Evolutionary conservation across 1,140 invertebrate genomes (phyloP), one percentile per base, ranked within the genome.

Genomic region (Eupristina koningsbergeri): DNA sequence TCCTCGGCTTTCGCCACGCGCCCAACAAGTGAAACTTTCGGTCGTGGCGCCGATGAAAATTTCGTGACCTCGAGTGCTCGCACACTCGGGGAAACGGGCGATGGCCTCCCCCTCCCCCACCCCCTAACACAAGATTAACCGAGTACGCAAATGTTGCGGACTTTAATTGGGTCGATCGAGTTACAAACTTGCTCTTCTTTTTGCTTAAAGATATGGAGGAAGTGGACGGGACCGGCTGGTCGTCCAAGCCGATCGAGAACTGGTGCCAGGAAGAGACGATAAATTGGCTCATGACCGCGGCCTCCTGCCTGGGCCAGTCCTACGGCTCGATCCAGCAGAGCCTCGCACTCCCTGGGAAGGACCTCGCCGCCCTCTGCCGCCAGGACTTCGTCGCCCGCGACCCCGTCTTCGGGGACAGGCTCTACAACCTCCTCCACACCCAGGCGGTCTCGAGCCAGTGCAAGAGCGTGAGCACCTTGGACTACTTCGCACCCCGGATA

Each of bases 191-290:
- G 34, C 34, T 39, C 1, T 41, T 8, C 3, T 26, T 84, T 50
- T 89, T 90, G 87, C 73, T n/a, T n/a, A 89, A 90, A 34, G 90
- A 90, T 34, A 84, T 79, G 15, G 87, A 89, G 31, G 88, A 89
- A 9, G 85, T 88, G 17, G 88, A 91, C 64, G 89, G 88, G 26
- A 92, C 93, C 26, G 92, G 92, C 9, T 94, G 94, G 94, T 90
- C 90, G 69, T 90, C 91, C 45, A 94, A 94, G 84, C 89, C 91
- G 29, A 90, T 94, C 61, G 88, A 88, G 80, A 89, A 93, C 29
- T 94, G 94, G 94, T 92, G 88, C 83, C 92, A 93, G 75, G 92
- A 93, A 34, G 93, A 94, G 85, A 94, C 94, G n/a, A 91, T 93
- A 73, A 92, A 92, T 74, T 94, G 94, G 94, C 86, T 94, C 39